Conservation (phyloP, 2,113 vertebrate species). For the Fregetta grallaria region DNA sequence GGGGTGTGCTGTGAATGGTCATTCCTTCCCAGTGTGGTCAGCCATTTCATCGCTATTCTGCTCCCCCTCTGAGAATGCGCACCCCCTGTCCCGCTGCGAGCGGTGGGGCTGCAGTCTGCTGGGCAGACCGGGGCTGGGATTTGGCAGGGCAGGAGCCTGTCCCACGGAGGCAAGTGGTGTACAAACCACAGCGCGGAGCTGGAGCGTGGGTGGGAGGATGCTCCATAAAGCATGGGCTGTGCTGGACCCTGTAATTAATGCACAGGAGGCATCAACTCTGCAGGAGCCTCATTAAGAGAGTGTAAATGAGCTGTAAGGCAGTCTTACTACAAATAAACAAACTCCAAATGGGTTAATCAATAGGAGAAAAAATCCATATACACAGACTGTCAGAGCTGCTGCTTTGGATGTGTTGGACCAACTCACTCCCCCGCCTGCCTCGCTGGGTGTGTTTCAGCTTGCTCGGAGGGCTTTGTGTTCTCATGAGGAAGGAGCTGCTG, state of each 20-base stretch:
- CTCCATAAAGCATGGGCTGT: not conserved
- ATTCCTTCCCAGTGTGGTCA: not conserved
- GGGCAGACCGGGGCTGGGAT: not conserved
- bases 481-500: not conserved
- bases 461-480: not conserved
- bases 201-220: not conserved
- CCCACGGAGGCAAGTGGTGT: accelerated
- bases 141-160: not conserved
- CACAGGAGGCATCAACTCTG: not conserved
- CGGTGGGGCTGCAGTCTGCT: not conserved
- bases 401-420: not conserved
- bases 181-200: not conserved
- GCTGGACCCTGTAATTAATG: not conserved
- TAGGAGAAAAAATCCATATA: not conserved
- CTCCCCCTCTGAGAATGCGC: accelerated
- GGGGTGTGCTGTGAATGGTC: not conserved
- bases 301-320: not conserved
- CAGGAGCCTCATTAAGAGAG: not conserved
- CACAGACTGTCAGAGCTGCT: not conserved
- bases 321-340: not conserved
- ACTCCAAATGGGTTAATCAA: not conserved
- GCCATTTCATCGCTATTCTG: not conserved
- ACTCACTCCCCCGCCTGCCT: not conserved
- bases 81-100: accelerated
- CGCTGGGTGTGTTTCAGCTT: not conserved